These are phyloP conservation scores for Gadopsis bispinosus DNA, from an alignment of 2,797 vertebrate species.

Conservation along the genomic window DNA sequence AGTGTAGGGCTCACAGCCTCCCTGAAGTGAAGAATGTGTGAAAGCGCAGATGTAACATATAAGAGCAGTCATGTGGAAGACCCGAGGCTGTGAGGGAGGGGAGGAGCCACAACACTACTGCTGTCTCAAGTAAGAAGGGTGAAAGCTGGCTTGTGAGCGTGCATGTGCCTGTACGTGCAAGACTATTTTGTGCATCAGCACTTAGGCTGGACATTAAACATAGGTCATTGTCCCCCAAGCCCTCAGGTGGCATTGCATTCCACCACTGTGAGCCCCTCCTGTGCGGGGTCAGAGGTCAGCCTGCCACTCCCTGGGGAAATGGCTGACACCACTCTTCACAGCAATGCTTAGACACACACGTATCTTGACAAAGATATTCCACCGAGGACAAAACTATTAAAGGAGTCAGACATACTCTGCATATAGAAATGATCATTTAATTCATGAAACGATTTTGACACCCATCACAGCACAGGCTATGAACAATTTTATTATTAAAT, in stretches of 20 bases:
- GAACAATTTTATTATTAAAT: not conserved
- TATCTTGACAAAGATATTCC: slow-evolving; percentile 33
- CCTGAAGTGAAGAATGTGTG: slow-evolving; percentile 67
- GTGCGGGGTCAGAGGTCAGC: slow-evolving; percentile 51
- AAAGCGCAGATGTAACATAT: slow-evolving; percentile 52
- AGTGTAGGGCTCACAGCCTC: slow-evolving; percentile 29
- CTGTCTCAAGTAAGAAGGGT: slow-evolving; percentile 12
- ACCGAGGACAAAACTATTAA: slow-evolving; percentile 25
- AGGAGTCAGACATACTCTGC: not conserved
- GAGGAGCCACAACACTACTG: slow-evolving; percentile 47
- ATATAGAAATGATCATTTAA: not conserved
- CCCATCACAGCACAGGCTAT: not conserved
- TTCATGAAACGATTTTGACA: not conserved
- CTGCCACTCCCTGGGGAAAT: slow-evolving; percentile 40
- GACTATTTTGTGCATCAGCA: slow-evolving; percentile 22
- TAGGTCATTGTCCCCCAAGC: not conserved
- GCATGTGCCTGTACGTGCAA: not conserved
- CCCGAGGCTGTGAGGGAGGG: slow-evolving; percentile 54
- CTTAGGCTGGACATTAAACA: slow-evolving; percentile 36
- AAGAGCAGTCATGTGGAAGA: slow-evolving; percentile 80
- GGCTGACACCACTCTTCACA: slow-evolving; percentile 24
- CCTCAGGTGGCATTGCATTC: slow-evolving; percentile 66
- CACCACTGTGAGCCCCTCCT: slow-evolving; percentile 33
- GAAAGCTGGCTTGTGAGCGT: slow-evolving; percentile 31
- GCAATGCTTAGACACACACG: slow-evolving; percentile 13